Evolutionary conservation across 2,888 invertebrate genomes (phyloP).

Genomic region (Mimachlamys varia): DNA sequence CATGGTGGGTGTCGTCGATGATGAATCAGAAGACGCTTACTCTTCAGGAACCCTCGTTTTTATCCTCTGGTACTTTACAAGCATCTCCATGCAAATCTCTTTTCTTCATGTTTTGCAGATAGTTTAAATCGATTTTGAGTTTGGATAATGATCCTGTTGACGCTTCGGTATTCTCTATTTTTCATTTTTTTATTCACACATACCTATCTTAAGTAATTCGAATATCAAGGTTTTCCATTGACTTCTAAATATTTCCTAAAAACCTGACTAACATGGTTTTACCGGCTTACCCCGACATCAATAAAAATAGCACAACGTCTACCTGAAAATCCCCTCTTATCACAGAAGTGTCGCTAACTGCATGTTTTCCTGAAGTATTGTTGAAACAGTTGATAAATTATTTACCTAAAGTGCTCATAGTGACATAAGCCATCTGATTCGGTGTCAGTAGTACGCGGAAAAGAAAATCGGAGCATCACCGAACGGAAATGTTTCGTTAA

Average conservation of each 20-base stretch:
- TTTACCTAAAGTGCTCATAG: background rate
- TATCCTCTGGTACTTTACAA: too few species aligned
- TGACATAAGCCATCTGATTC: background rate
- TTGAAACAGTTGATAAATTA: background rate
- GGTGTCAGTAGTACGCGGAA: background rate
- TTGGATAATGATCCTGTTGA: too few species aligned
- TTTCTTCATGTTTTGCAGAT: too few species aligned
- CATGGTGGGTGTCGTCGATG: too few species aligned
- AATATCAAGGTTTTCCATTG: background rate
- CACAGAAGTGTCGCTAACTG: background rate
- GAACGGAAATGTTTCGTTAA: background rate
- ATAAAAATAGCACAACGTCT: background rate
- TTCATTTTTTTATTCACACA: too few species aligned
- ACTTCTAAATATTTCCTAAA: background rate
- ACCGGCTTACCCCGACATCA: background rate
- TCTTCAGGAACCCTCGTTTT: too few species aligned
- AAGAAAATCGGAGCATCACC: too few species aligned
- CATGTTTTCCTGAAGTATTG: background rate
- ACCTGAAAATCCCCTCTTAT: background rate
- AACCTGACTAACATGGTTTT: background rate
- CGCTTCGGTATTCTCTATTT: too few species aligned
- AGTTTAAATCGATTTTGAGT: too few species aligned
- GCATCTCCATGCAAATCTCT: too few species aligned
- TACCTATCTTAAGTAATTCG: background rate
- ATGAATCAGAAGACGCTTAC: too few species aligned